phyloP scores from a whole-genome alignment of 2,888 invertebrate species.

The Hoplodrina blanda region DNA sequence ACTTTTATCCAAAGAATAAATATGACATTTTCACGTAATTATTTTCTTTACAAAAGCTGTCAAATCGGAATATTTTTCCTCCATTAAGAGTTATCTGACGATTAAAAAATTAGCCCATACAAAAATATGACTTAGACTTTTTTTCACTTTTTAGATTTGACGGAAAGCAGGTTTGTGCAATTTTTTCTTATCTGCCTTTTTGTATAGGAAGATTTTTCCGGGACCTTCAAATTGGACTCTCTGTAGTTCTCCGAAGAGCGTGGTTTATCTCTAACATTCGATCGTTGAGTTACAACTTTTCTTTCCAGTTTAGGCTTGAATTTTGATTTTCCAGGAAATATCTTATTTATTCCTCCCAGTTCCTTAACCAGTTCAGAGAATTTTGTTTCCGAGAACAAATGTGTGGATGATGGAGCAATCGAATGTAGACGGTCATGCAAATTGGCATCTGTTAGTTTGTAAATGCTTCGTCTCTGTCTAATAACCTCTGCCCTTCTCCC shows the following conservation, averaged over 20 bases:
- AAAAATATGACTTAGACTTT: no score
- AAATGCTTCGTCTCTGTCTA: slow-evolving; percentile 18
- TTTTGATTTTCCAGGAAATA: background rate
- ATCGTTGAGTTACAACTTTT: background rate
- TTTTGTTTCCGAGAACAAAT: slow-evolving; percentile 16
- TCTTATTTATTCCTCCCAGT: slow-evolving; percentile 3
- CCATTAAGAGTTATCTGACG: no score
- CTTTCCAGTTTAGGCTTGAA: background rate
- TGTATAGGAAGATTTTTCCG: background rate
- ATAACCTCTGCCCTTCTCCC: slow-evolving; percentile 14
- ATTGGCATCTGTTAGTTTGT: slow-evolving; percentile 8
- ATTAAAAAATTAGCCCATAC: no score
- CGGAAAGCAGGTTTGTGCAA: no score
- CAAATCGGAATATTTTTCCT: no score
- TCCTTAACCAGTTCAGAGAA: background rate
- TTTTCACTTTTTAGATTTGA: no score
- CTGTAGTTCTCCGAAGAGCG: background rate
- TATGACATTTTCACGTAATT: no score
- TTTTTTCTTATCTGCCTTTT: slow-evolving; percentile 1
- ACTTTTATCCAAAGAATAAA: no score
- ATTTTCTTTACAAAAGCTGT: no score
- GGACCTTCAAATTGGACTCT: background rate
- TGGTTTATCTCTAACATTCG: background rate
- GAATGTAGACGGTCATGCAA: background rate
- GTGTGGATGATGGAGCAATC: slow-evolving; percentile 23